Base-by-base conservation (phyloP, 2,113 vertebrate genomes). In the Tachuris rubrigastra region DNA sequence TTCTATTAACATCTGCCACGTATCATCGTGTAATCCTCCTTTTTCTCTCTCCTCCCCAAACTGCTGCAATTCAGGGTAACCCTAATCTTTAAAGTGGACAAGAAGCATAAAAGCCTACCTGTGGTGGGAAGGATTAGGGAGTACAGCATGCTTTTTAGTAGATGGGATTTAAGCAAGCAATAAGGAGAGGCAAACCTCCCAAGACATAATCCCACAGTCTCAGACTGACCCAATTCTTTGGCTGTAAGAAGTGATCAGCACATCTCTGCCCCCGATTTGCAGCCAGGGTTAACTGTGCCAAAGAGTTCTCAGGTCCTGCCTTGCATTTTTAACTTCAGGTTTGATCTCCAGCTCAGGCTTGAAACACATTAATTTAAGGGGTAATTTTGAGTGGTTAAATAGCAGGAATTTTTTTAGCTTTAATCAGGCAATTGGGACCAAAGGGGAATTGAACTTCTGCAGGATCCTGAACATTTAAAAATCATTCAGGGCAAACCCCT, bases 1-100 rank as follows among this genome's bases (percentile, higher is more conserved):
- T 96, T 97, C 90, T 79, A 49, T 89, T 59, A 95, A 97, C 98
- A 98, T 97, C 98, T 98, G 98, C 97, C 88, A 72, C 25, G 25
- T 90, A 79, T 90, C 96, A 90, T 46, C 15, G 23, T 42, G 90
- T 98, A 98, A 98, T 98, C 98, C 97, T 94, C 85, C 96, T 97
- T 95, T 95, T 95, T 39, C 87, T 96, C 92, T 89, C 82, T 76
- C 93, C 96, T 87, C 47, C 47, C 89, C 94, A 77, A 94, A 96
- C 97, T 87, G 35, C 96, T 67, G 92, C 97, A 76, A 89, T 97
- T 91, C 94, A 75, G 95, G 95, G 96, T 97, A 95, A 82, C 97
- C 96, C 98, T 98, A 98, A 98, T 98, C 98, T 98, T 94, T 97
- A 97, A 98, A 98, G 98, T 98, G 98, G 97, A 97, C 98, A 97